Percentiles rank a stretch among this genome's conserved stretches.
Evolutionary conservation across 2,888 invertebrate species (phyloP).

Genomic region (Eupithecia inturbata): DNA sequence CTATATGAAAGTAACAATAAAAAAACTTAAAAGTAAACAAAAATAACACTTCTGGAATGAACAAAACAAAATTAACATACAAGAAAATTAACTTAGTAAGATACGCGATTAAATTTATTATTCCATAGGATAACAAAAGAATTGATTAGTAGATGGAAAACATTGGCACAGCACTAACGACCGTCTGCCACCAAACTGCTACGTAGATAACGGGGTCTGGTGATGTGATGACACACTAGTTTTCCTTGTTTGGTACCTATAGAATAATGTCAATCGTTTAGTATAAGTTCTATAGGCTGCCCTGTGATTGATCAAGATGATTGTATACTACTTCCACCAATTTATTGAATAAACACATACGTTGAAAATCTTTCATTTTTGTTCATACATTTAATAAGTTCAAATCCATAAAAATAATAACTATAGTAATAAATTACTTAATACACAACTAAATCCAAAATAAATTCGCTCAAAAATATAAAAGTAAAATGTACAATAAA

Average conservation of each 20-base stretch:
- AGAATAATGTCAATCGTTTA: background rate
- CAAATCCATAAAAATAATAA: constrained; percentile 1
- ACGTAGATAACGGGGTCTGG: too few relatives aligned
- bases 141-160: too few relatives aligned
- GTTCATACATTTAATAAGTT: background rate
- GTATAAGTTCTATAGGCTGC: background rate
- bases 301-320: constrained; percentile 35
- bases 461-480: background rate
- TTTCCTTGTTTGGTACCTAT: background rate
- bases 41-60: too few relatives aligned
- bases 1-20: too few relatives aligned
- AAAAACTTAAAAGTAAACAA: too few relatives aligned
- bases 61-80: too few relatives aligned
- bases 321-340: constrained; percentile 37
- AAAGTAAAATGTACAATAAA: background rate
- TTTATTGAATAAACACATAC: constrained; percentile 40
- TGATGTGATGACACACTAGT: background rate
- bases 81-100: too few relatives aligned
- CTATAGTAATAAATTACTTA: background rate
- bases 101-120: too few relatives aligned
- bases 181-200: too few relatives aligned
- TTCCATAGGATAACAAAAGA: too few relatives aligned
- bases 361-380: background rate
- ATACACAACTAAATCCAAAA: constrained; percentile 12
- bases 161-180: too few relatives aligned